phyloP scores from a whole-genome alignment of 2,797 vertebrate genomes.

The Cephalopachus bancanus region DNA sequence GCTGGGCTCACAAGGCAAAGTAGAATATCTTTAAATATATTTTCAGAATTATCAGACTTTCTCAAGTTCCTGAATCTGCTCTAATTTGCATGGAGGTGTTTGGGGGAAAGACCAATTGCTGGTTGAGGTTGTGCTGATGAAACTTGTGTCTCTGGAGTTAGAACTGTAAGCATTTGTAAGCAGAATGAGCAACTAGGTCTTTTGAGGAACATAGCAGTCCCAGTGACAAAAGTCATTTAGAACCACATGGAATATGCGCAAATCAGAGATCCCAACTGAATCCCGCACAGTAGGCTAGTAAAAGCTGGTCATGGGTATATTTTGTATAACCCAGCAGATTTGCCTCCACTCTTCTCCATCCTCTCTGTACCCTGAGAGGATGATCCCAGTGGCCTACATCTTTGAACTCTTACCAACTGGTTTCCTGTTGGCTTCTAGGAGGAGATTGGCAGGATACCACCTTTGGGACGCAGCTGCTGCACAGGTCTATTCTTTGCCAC shows the following conservation, averaged over 20 bases:
- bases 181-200: not conserved
- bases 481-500: not conserved
- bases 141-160: not conserved
- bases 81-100: not conserved
- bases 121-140: not conserved
- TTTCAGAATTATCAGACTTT: not conserved
- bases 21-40: not conserved
- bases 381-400: rapidly evolving
- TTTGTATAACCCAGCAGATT: rapidly evolving
- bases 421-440: not conserved
- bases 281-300: not conserved
- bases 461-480: not conserved
- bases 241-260: rapidly evolving
- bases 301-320: rapidly evolving
- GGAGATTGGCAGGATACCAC: not conserved
- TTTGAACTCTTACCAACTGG: not conserved
- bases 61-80: not conserved
- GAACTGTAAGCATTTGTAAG: not conserved
- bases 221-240: not conserved
- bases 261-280: not conserved
- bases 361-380: not conserved
- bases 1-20: not conserved
- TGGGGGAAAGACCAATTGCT: not conserved
- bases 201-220: not conserved
- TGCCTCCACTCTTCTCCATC: not conserved